Evolutionary conservation across 2,888 invertebrate species (phyloP), one percentile per base, ranked within the genome.

Genomic region (Lithophane ornitopus): DNA sequence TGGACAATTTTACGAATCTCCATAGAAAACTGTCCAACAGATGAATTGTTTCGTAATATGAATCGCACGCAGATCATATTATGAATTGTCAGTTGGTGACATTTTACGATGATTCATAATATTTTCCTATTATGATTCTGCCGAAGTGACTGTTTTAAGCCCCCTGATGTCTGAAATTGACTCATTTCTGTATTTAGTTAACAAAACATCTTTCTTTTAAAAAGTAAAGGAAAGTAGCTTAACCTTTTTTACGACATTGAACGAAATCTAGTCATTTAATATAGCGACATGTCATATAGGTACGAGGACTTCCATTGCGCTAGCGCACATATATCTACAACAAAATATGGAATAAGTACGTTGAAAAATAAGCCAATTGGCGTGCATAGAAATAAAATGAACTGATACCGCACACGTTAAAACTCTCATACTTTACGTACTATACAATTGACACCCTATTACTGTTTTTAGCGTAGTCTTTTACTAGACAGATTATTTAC

Each of bases 301-400:
- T 65, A 61, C 26, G 39, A 70, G 41, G 52, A 69, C 58, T 49
- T 22, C 14, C 28, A 67, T 28, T 74, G 74, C 66, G 56, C 70
- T 65, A 16, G 65, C 44, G 71, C 69, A 81, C 26, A 22, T 69
- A 39, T 85, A 85, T 19, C 8, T 14, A 28, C 4, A 34, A 86
- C 82, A 82, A n/a, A n/a, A 89, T 16, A 28, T 34, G 34, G 34
- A 34, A 34, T 16, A 49, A 1, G 49, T 49, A 89, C 90, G 89
- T 91, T 90, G 83, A 91, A 80, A 92, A 93, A 92, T 90, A 88
- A 89, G 87, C 89, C 84, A 90, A 91, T 87, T 91, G 85, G 88
- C 90, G 89, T 92, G 90, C 87, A 89, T 88, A 91, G 92, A 92
- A 92, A 91, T 93, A 92, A 92, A 92, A 90, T 91, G 90, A 89